Evolutionary conservation across 2,113 vertebrate species (phyloP), one percentile per base, ranked within the genome.

Genomic region (Heterocephalus glaber): DNA sequence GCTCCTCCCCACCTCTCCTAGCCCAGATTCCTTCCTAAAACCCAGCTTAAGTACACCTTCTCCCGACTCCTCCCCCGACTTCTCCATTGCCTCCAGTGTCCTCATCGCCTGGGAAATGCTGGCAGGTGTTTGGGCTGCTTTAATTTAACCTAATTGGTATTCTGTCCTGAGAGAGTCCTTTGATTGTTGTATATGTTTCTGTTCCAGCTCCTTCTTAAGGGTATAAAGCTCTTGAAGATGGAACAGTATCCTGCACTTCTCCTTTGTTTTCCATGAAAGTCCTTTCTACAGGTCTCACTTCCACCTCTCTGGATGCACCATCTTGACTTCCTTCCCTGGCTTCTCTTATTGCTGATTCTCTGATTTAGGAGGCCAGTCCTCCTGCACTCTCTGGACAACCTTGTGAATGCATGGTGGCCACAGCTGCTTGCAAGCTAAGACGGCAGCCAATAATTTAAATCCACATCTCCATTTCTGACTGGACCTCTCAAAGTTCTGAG

Each of bases 391-490:
- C 56, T 24, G 8, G 89, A 65, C 77, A 35, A 22, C 60, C 33
- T 58, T 44, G 17, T 2, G 16, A 26, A 4, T 0, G 2, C 24
- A 5, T 33, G 28, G 10, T 20, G 1, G 11, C 54, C 35, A 28
- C 24, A 1, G 17, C 56, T n/a, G 26, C 49, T 74, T 54, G 20
- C 19, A 35, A 7, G 22, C 49, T 22, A 66, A 82, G 58, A 11
- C 35, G 35, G 38, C 13, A 4, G 41, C 16, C 7, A n/a, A 58
- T 49, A 81, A 47, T 56, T 41, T 30, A 68, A 81, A 33, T 10
- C 79, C 91, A 35, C 5, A 1, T 17, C 14, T 38, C 74, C 20
- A 7, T 47, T 81, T 35, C 70, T 3, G 3, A n/a, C 41, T 17
- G 41, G 35, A 49, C 35, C 10, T 72, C 49, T 54, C 85, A 28